These are phyloP conservation scores for Chiloscyllium punctatum DNA, from an alignment of 2,797 vertebrate species.

Conservation along the genomic window DNA sequence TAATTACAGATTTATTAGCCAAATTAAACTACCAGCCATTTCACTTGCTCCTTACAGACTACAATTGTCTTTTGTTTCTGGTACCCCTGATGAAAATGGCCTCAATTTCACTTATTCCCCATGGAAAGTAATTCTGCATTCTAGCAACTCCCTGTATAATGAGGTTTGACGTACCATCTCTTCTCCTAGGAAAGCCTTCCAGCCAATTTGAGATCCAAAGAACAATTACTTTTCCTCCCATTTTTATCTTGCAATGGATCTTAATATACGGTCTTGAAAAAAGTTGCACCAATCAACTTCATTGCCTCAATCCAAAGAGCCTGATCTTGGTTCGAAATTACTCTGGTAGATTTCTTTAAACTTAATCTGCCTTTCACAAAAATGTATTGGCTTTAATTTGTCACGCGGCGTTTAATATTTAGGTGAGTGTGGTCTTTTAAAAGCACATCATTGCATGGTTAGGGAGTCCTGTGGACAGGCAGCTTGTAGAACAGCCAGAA, in stretches of 20 bases:
- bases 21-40: neutral
- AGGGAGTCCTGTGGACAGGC: neutral
- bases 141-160: neutral
- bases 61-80: neutral
- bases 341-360: neutral
- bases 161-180: neutral
- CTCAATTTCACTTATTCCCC: neutral
- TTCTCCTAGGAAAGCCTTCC: neutral
- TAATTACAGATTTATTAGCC: no score
- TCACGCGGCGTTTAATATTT: neutral
- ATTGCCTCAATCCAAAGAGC: neutral
- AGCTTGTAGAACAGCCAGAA: conserved; percentile 10
- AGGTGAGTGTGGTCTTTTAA: neutral
- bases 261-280: neutral
- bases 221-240: neutral
- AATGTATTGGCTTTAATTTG: neutral
- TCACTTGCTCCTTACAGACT: neutral
- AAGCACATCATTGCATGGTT: neutral
- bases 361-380: neutral
- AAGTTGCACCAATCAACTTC: neutral
- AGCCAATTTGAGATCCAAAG: neutral
- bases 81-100: neutral
- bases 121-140: neutral
- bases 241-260: neutral
- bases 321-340: neutral